Base-by-base conservation (phyloP, 2,888 invertebrate genomes). In the Chirona hameri region DNA sequence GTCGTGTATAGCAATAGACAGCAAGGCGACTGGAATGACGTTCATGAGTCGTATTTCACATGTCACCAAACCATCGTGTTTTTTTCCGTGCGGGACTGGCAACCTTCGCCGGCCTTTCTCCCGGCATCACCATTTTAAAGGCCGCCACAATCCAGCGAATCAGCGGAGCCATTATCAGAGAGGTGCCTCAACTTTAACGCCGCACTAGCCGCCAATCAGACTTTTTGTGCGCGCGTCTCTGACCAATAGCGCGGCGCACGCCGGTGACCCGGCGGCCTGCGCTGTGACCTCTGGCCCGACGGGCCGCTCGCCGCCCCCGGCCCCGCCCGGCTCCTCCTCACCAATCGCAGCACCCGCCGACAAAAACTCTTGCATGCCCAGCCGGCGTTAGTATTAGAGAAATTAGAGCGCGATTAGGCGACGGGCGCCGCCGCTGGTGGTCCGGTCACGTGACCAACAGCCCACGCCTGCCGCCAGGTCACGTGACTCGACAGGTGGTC, bases 361-460 rank as follows among this genome's bases (percentile, higher is more conserved):
- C 24, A 46, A 76, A 76, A 76, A 76, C 21, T 5, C 76, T 76
- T 24, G 76, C 76, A 76, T 76, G 76, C 24, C 39, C 1, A 7
- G 18, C 15, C 24, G 12, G 76, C 76, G 76, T 76, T 76, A 76
- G 39, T 46, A 72, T 76, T 24, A 46, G 76, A 24, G 46, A 46
- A 76, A 76, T 76, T 76, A 46, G 76, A 46, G 39, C 76, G 46
- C 76, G 76, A 76, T 76, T 76, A 76, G 76, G 39, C 46, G 76
- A 39, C 27, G 21, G 39, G 76, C 24, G 76, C 14, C 76, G 21
- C 15, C 76, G 39, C 46, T 24, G 76, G 76, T 76, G 76, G 76
- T 76, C 76, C 76, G 72, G 10, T n/a, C 60, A 60, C 60, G 60
- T 60, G 60, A n/a, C 60, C n/a, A 39, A 2, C 57, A 21, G 18